A percentile compares a stretch with the other conserved stretches of the same genome.
Conservation (phyloP, 1,140 invertebrate genomes). For the Pseudomyrmex flavicornis region DNA sequence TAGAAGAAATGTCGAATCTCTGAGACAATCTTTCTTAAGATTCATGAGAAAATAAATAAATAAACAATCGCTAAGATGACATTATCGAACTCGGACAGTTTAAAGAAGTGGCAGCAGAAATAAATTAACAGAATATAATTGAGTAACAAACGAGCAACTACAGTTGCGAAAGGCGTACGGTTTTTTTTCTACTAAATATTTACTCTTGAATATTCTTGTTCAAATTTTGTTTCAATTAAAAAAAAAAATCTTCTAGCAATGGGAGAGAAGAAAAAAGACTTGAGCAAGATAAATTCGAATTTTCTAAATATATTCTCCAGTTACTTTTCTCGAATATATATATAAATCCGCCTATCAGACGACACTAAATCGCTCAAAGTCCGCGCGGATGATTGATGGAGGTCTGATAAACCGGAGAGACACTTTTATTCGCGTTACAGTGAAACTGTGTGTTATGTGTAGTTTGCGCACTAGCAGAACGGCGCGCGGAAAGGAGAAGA, state of each 20-base stretch:
- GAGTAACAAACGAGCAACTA: not conserved
- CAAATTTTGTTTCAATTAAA: too few species aligned
- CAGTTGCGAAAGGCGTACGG: too few species aligned
- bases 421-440: conserved; percentile 28
- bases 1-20: conserved; percentile 22
- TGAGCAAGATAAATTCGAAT: conserved; percentile 9
- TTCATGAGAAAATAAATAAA: conserved; percentile 21
- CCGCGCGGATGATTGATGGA: conserved; percentile 40
- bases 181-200: too few species aligned
- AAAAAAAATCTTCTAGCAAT: too few species aligned
- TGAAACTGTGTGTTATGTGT: not conserved
- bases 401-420: conserved; percentile 22
- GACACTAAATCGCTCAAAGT: conserved; percentile 4
- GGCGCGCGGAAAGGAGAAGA: not conserved
- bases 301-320: not conserved
- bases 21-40: conserved; percentile 4
- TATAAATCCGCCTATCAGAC: conserved; percentile 27
- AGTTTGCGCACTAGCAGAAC: too few species aligned
- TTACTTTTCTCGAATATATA: not conserved
- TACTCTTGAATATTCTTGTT: too few species aligned
- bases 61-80: conserved; percentile 22
- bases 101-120: not conserved
- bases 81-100: not conserved
- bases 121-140: not conserved
- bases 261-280: not conserved